Percentiles rank a stretch among this genome's conserved stretches.
Conservation (phyloP, 2,888 invertebrate species). For the Parochlus steinenii region DNA sequence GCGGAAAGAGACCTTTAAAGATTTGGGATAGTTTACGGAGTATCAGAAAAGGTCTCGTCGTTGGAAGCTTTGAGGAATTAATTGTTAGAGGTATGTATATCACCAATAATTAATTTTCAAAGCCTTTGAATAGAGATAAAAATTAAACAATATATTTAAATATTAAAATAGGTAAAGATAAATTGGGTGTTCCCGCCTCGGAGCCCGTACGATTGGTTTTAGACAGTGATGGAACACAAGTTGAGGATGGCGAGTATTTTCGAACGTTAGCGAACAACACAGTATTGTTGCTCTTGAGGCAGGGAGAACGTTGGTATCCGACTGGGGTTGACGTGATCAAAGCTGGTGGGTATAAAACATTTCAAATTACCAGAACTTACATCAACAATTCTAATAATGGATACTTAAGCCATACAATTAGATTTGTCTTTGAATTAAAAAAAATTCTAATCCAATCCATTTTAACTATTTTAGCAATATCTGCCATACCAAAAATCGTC, state of each 20-base stretch:
- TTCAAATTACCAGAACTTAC: slow-evolving; percentile 1
- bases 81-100: slow-evolving; percentile 51
- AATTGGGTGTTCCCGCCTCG: slow-evolving; percentile 69
- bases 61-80: slow-evolving; percentile 79
- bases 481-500: slow-evolving; percentile 90
- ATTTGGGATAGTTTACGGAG: slow-evolving; percentile 92
- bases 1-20: slow-evolving; percentile 93
- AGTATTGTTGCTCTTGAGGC: slow-evolving; percentile 70
- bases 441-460: background rate
- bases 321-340: slow-evolving; percentile 88
- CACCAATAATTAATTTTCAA: background rate
- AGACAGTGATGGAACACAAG: slow-evolving; percentile 92
- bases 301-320: slow-evolving; percentile 85
- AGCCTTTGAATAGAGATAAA: too few relatives aligned
- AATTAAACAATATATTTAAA: slow-evolving; percentile 2
- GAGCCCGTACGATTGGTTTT: slow-evolving; percentile 82
- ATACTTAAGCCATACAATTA: too few relatives aligned
- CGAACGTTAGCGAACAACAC: slow-evolving; percentile 84
- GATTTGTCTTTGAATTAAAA: background rate
- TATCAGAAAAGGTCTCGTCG: slow-evolving; percentile 84
- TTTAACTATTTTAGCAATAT: slow-evolving; percentile 56
- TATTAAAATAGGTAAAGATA: slow-evolving; percentile 63
- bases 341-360: slow-evolving; percentile 50
- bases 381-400: too few relatives aligned
- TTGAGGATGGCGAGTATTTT: slow-evolving; percentile 93